Base-by-base conservation (phyloP, 2,113 vertebrate genomes). In the Trematocara unimaculatum region DNA sequence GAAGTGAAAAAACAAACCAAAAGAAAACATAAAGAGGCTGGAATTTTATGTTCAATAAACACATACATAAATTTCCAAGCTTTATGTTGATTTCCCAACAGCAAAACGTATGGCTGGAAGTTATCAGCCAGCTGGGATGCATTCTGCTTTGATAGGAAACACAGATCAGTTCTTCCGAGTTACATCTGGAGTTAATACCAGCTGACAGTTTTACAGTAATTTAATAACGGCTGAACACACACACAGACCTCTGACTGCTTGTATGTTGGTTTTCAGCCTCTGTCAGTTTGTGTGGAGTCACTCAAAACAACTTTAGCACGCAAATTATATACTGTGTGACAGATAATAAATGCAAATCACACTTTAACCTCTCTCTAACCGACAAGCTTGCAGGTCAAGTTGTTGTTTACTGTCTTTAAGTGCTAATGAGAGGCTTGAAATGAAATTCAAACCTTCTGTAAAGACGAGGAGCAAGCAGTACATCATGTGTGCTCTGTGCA, bases 101-200 rank as follows among this genome's bases (percentile, higher is more conserved):
- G 17, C 23, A 80, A 83, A 79, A 70, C 2, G 4, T 23, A 2
- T 17, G 49, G 49, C 55, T 77, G 77, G 82, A 90, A 78, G 55
- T 67, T 49, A 12, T 51, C 15, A 33, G 54, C 42, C 72, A 49
- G 72, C 23, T 77, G 45, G 42, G 72, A 77, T 49, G 26, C 26
- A 49, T 49, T 31, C 53, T 23, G 49, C 14, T 79, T 10, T 81
- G 54, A 79, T 79, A 55, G 14, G 70, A 77, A 79, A 51, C 72
- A 54, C 72, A 64, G 55, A 87, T 84, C 67, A 45, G 70, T 13
- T 60, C 78, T 23, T 58, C 8, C 5, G 35, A 47, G 45, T 84
- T 67, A 60, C 38, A 58, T 77, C 85, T 84, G 82, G 82, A 87
- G 20, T 40, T 23, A 78, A 82, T 42, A 79, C 81, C 55, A 70